Conservation (phyloP, 2,797 vertebrate species). For the Pogoniulus pusillus region DNA sequence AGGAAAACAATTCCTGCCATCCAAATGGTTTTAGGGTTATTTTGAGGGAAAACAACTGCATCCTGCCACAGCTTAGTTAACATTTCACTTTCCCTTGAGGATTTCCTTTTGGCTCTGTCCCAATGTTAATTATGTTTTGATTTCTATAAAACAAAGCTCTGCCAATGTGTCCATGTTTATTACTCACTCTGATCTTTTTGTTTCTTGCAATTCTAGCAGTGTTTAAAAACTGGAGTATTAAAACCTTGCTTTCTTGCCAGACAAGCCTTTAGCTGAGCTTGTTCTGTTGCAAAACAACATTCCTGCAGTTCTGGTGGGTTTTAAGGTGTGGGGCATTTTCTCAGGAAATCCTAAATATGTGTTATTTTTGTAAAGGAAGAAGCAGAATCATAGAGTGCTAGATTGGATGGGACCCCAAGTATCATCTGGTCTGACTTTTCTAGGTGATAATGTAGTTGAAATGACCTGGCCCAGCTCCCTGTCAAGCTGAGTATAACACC, state of each 20-base stretch:
- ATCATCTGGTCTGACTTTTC: too few species aligned
- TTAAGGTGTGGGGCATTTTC: neutral
- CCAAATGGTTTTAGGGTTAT: conserved; percentile 52
- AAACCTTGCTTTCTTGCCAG: neutral
- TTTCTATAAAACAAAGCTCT: conserved; percentile 59
- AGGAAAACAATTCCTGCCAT: conserved; percentile 26
- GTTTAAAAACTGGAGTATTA: conserved; percentile 6
- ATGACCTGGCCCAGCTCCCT: too few species aligned
- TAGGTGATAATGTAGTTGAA: too few species aligned
- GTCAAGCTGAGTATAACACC: too few species aligned
- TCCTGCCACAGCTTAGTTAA: conserved; percentile 56
- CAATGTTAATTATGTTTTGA: conserved; percentile 62
- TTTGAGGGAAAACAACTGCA: conserved; percentile 68
- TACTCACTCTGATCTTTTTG: conserved; percentile 38
- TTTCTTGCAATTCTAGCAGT: conserved; percentile 33
- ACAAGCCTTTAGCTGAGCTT: neutral
- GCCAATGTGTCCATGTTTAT: conserved; percentile 48
- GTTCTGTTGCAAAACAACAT: neutral
- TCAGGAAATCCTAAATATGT: neutral
- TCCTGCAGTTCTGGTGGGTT: neutral
- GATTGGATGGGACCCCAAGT: too few species aligned
- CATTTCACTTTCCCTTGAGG: conserved; percentile 67
- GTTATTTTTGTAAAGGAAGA: neutral
- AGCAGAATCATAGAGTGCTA: neutral
- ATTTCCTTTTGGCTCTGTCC: conserved; percentile 58